phyloP scores from a whole-genome alignment of 2,113 vertebrate genomes.

The human (Homo sapiens) region DNA sequence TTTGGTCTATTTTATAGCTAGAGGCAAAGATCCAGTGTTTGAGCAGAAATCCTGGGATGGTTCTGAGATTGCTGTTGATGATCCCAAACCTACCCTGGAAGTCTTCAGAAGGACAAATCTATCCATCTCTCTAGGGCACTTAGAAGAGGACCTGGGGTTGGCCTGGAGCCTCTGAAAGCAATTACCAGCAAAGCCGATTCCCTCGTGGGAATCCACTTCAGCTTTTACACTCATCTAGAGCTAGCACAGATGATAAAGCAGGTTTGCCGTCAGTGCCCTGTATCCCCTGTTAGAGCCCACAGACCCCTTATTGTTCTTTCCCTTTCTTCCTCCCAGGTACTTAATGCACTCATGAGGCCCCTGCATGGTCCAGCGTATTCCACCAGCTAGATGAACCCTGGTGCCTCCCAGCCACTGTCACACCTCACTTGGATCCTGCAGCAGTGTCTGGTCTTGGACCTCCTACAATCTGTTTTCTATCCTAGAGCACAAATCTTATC shows the following conservation, averaged over 20 bases:
- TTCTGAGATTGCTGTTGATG: not conserved
- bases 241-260: not conserved
- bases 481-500: not conserved
- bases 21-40: not conserved
- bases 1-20: not conserved
- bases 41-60: conserved; percentile 4
- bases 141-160: not conserved
- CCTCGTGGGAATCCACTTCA: not conserved
- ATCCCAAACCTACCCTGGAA: not conserved
- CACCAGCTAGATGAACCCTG: not conserved
- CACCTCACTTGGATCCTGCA: not conserved
- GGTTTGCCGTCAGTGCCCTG: not conserved
- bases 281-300: not conserved
- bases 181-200: not conserved
- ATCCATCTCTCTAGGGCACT: not conserved
- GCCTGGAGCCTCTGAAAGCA: not conserved
- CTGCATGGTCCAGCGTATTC: not conserved
- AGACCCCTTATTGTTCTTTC: not conserved
- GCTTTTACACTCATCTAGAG: not conserved
- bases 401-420: not conserved
- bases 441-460: not conserved
- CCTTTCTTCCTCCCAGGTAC: not conserved
- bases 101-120: conserved; percentile 27
- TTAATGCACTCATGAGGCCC: not conserved
- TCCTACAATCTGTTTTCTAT: not conserved